These are phyloP conservation scores for Vipera latastei DNA, from an alignment of 2,797 vertebrate species.

Conservation along the genomic window DNA sequence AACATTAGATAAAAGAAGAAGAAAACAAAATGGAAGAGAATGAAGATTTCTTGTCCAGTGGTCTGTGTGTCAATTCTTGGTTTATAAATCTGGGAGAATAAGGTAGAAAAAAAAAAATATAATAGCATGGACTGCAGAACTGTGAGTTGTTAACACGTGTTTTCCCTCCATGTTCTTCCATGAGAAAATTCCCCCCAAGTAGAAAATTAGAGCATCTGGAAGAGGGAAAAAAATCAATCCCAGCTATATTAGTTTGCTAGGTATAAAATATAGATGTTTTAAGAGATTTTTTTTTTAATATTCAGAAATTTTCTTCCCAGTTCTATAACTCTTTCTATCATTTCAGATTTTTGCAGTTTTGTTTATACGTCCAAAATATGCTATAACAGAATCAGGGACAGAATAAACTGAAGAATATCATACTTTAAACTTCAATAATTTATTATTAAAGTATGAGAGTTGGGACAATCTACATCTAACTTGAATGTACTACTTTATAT, in stretches of 20 bases:
- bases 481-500: background rate
- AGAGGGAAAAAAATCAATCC: background rate
- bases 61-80: background rate
- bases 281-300: background rate
- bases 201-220: background rate
- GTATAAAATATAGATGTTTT: background rate
- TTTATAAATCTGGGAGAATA: background rate
- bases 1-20: background rate
- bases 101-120: background rate
- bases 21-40: background rate
- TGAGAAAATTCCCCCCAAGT: background rate
- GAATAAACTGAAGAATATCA: background rate
- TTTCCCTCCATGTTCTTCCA: background rate
- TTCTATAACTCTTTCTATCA: background rate
- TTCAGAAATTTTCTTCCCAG: background rate
- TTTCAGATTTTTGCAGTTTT: background rate
- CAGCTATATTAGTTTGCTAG: background rate
- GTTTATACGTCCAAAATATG: background rate
- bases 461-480: background rate
- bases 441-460: background rate
- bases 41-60: background rate
- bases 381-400: background rate
- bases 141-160: background rate
- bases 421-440: background rate
- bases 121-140: background rate